A percentile compares a stretch with the other conserved stretches of the same genome.
Conservation (phyloP, 2,113 vertebrate genomes). For the Lagopus muta region DNA sequence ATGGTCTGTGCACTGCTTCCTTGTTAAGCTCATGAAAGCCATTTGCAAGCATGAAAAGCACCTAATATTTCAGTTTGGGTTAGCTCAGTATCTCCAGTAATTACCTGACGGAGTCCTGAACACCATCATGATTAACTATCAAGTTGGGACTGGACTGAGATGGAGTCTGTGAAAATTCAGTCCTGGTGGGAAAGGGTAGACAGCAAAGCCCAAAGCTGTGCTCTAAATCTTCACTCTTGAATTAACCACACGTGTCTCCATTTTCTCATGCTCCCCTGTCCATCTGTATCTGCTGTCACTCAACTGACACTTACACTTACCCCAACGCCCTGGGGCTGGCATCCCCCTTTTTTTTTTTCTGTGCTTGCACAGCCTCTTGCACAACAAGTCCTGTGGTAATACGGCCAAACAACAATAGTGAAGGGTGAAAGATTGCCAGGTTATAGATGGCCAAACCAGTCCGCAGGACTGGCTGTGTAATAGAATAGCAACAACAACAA, state of each 20-base stretch:
- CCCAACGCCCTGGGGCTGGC: slow-evolving; percentile 13
- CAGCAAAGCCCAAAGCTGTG: background rate
- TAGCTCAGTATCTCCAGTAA: background rate
- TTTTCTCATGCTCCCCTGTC: slow-evolving; percentile 6
- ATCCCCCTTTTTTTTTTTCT: slow-evolving; percentile 38
- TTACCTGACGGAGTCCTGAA: background rate
- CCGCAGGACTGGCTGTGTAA: slow-evolving; percentile 24
- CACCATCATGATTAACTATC: background rate
- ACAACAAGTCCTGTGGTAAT: slow-evolving; percentile 7
- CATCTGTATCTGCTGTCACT: slow-evolving; percentile 5
- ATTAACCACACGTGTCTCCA: background rate
- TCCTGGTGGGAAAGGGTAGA: background rate
- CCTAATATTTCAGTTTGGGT: background rate
- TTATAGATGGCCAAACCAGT: slow-evolving; percentile 60
- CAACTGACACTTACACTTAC: slow-evolving; percentile 26
- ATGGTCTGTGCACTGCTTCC: background rate
- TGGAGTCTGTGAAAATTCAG: slow-evolving; percentile 26
- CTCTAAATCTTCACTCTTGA: background rate
- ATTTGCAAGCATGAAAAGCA: background rate
- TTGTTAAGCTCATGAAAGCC: background rate
- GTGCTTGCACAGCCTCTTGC: slow-evolving; percentile 39
- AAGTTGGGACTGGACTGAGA: slow-evolving; percentile 36
- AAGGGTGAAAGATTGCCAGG: slow-evolving; percentile 40
- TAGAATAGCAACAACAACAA: slow-evolving; percentile 61
- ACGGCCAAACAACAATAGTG: background rate